A percentile compares a stretch with the other conserved stretches of the same genome.
Evolutionary conservation across 2,888 invertebrate genomes (phyloP).

Genomic region (Microdon myrmicae): DNA sequence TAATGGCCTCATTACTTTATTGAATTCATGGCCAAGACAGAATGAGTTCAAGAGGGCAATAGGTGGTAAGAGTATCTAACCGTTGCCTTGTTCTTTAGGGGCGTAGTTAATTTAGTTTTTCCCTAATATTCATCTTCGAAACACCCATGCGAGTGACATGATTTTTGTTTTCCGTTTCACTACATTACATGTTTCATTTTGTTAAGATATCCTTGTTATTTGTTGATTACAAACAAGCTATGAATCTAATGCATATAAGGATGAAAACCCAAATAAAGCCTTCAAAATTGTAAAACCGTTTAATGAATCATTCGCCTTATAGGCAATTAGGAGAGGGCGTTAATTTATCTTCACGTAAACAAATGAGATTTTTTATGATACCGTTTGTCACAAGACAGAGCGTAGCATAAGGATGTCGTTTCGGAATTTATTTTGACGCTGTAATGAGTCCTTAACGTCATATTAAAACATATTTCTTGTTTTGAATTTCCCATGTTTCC

Average conservation of each 20-base stretch:
- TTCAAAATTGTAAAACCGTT: slow-evolving; percentile 26
- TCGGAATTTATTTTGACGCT: slow-evolving; percentile 22
- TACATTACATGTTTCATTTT: too few relatives aligned
- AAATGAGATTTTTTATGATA: slow-evolving; percentile 25
- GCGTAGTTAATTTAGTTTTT: too few relatives aligned
- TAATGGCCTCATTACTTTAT: too few relatives aligned
- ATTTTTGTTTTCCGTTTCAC: too few relatives aligned
- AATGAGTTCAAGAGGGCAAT: too few relatives aligned
- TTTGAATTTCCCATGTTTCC: neutral
- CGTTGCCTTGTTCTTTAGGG: too few relatives aligned
- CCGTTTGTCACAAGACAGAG: slow-evolving; percentile 3
- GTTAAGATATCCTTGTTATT: too few relatives aligned
- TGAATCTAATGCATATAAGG: neutral
- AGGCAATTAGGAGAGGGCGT: slow-evolving; percentile 36
- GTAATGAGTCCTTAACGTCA: slow-evolving; percentile 20
- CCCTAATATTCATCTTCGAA: too few relatives aligned
- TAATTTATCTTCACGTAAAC: slow-evolving; percentile 29
- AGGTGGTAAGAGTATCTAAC: too few relatives aligned
- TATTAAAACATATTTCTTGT: slow-evolving; percentile 24
- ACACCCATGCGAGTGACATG: too few relatives aligned
- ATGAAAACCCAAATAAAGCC: slow-evolving; percentile 12
- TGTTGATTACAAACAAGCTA: too few relatives aligned
- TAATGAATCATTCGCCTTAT: slow-evolving; percentile 33
- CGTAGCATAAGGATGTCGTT: slow-evolving; percentile 23
- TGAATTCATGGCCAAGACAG: too few relatives aligned